Evolutionary conservation across 1,140 invertebrate genomes (phyloP).

Genomic region (Trichonephila inaurata): DNA sequence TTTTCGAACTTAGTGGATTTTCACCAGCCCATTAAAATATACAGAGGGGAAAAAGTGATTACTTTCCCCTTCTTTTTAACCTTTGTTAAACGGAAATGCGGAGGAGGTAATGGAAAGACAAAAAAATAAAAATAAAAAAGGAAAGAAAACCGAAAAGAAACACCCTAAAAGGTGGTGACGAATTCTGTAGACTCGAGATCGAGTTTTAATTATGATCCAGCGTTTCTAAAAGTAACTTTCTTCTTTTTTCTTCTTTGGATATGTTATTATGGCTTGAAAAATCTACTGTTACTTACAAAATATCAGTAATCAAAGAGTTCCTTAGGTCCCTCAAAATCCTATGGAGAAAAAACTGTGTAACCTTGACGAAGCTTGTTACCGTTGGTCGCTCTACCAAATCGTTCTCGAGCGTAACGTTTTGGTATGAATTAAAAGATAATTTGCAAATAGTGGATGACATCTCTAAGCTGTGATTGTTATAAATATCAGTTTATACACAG

Average conservation of each 20-base stretch:
- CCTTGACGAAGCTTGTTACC: neutral
- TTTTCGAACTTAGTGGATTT: neutral
- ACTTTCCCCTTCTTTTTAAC: neutral
- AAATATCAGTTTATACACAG: neutral
- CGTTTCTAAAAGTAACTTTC: neutral
- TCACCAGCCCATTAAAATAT: neutral
- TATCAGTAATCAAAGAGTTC: neutral
- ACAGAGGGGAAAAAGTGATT: neutral
- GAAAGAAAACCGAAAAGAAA: neutral
- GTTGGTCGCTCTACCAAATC: neutral
- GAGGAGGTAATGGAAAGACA: neutral
- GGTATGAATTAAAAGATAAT: neutral
- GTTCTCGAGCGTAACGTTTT: neutral
- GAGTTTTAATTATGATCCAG: neutral
- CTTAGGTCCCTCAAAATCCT: neutral
- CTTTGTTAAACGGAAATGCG: constrained; percentile 1
- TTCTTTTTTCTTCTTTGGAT: neutral
- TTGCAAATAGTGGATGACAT: neutral
- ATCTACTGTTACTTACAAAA: neutral
- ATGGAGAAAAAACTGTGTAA: neutral
- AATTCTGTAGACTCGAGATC: neutral
- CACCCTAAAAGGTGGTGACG: neutral
- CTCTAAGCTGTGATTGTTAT: neutral
- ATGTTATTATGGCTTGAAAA: neutral
- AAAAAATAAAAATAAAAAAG: neutral